Base-by-base conservation (phyloP, 2,113 vertebrate genomes). In the Mohoua ochrocephala region DNA sequence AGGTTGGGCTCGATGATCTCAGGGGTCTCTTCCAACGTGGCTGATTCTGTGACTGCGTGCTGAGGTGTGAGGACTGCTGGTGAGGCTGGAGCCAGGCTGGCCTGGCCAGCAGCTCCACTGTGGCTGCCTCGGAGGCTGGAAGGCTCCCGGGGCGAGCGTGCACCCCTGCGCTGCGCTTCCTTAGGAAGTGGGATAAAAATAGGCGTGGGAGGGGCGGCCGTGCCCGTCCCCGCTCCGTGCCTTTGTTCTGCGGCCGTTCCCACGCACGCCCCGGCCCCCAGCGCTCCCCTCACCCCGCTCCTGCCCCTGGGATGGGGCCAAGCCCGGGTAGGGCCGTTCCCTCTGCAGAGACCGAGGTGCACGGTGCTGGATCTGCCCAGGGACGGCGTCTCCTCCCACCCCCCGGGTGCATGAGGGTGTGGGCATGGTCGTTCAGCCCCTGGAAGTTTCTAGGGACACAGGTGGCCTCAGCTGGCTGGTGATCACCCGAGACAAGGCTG, bases 181-280 rank as follows among this genome's bases (percentile, higher is more conserved):
- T 44, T 91, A 91, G 95, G 96, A 95, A 95, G 45, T 15, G n/a
- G 22, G 35, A 68, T 86, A 77, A 86, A 91, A 94, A 94, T 94
- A 95, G 94, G 71, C 76, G 53, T 35, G 39, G 67, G 56, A 45
- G 5, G 33, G 2, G 4, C 1, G 3, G 67, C 80, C 37, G 61
- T 4, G 9, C 57, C 52, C 2, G 44, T 44, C 41, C 31, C 56
- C 24, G 22, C 18, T 2, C 37, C 35, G 0, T 0, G 10, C 35
- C 90, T 94, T 94, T 95, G 95, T 95, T 83, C 71, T 56, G 19
- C 0, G 2, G 42, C 52, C 3, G 53, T 89, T 96, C 94, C 87
- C 94, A 93, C 12, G 0, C 80, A 63, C 41, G 0, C 35, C 87
- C 50, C 1, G 0, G 23, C 50, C 70, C 33, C 6, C 45, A 5